Evolutionary conservation across 2,888 invertebrate species (phyloP), one percentile per base, ranked within the genome.

Genomic region (Meta bourneti): DNA sequence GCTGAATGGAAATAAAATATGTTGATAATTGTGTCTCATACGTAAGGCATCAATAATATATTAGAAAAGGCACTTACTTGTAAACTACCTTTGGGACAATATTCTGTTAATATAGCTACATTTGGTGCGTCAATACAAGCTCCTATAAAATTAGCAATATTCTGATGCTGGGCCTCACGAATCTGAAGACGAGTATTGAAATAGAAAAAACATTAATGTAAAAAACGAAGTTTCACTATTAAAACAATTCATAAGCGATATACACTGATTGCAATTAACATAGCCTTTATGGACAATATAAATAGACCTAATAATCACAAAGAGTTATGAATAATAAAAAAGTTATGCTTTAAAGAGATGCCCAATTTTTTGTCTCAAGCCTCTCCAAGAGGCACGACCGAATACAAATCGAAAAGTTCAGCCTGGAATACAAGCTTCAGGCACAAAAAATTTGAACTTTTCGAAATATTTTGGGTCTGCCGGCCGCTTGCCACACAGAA

Each of bases 21-120:
- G 34, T 74, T 7, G 7, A 11, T 49, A 0, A 16, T 74, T 0
- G 16, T 11, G 34, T 77, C 7, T 19, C 49, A 77, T 34, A 51
- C 16, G 77, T 51, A 51, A 52, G 7, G 19, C 7, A 72, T 11
- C 69, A 6, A 69, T 69, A 16, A 49, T 49, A 0, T 9, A 34
- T 48, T 13, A 75, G 8, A 81, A 11, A 19, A 13, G 0, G 34
- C 34, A 74, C 74, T 96, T 95, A 98, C 98, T 96, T 98, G 98
- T 95, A 99, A 96, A 95, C 98, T 99, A 95, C 99, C 99, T 96
- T 99, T 99, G 95, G 98, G 97, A 96, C 99, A 99, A 96, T 99
- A 99, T 96, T 99, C 98, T 93, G 98, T 98, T 95, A 99, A 97
- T 95, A 99, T 96, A 94, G 98, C 96, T 94, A 99, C 97, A 94